Evolutionary conservation across 2,888 invertebrate species (phyloP).

Genomic region (Mylabris sibirica): DNA sequence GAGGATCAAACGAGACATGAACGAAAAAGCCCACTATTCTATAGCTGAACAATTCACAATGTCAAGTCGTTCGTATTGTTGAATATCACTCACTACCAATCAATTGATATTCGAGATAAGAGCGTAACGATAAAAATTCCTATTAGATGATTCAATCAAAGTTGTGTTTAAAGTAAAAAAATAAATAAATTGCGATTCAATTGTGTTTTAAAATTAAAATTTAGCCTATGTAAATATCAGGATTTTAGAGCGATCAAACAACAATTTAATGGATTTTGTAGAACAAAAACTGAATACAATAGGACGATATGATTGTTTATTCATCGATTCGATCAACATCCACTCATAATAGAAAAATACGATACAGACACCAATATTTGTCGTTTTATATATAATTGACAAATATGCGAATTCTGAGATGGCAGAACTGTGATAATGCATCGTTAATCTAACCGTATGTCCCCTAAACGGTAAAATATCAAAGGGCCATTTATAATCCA

Average conservation of each 20-base stretch:
- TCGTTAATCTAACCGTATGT: constrained; percentile 27
- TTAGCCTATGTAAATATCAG: not conserved
- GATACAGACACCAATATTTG: constrained; percentile 1
- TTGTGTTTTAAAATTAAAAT: constrained; percentile 3
- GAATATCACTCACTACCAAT: not conserved
- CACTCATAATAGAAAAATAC: not conserved
- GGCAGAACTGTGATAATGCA: constrained; percentile 21
- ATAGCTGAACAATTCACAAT: not conserved
- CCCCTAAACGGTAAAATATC: constrained; percentile 37
- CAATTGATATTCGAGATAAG: not conserved
- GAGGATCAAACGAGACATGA: constrained; percentile 36
- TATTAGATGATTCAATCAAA: not conserved
- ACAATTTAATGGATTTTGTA: constrained; percentile 4
- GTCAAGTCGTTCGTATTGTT: not conserved
- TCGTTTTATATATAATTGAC: constrained; percentile 13
- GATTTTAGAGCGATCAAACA: not conserved
- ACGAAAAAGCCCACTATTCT: constrained; percentile 7
- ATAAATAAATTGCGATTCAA: not conserved
- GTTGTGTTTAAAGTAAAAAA: not conserved
- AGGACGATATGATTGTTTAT: not conserved
- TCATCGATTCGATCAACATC: not conserved
- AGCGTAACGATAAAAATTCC: not conserved
- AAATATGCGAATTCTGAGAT: constrained; percentile 24
- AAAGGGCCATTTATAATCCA: constrained; percentile 44
- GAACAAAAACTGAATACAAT: not conserved